Evolutionary conservation across 2,888 invertebrate genomes (phyloP).

Genomic region (Cyclophora albipunctata): DNA sequence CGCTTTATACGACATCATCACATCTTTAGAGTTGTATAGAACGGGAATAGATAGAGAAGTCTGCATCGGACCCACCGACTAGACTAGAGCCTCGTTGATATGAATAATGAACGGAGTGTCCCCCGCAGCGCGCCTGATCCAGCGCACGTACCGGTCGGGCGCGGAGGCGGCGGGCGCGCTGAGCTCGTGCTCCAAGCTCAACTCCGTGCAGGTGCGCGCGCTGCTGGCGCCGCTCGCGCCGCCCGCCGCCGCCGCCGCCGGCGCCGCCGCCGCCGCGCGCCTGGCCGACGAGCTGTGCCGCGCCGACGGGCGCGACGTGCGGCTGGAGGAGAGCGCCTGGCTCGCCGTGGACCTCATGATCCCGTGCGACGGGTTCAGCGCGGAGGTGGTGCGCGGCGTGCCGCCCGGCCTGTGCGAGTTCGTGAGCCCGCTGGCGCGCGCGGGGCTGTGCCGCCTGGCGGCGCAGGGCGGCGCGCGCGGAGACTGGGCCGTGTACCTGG

Average conservation of each 20-base stretch:
- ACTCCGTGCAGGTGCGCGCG: slow-evolving; percentile 94
- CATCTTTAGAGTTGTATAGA: no score
- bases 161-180: slow-evolving; percentile 93
- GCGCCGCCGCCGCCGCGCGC: slow-evolving; percentile 86
- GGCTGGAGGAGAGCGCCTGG: slow-evolving; percentile 93
- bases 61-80: no score
- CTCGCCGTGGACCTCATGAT: slow-evolving; percentile 92
- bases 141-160: slow-evolving; percentile 66
- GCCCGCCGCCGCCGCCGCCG: slow-evolving; percentile 79
- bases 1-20: no score
- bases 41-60: no score
- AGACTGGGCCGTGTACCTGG: slow-evolving; percentile 96
- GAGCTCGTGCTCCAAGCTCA: slow-evolving; percentile 96
- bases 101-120: no score
- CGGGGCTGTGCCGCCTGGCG: slow-evolving; percentile 91
- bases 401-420: slow-evolving; percentile 95
- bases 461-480: slow-evolving; percentile 94
- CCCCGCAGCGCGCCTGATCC: slow-evolving; percentile 61
- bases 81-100: no score
- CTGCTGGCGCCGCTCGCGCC: slow-evolving; percentile 78
- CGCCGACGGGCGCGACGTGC: slow-evolving; percentile 92
- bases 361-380: slow-evolving; percentile 98
- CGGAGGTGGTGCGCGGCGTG: slow-evolving; percentile 95
- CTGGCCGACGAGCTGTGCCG: slow-evolving; percentile 94
- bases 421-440: slow-evolving; percentile 86